phyloP scores from a whole-genome alignment of 2,113 vertebrate species.

The Neomonachus schauinslandi region DNA sequence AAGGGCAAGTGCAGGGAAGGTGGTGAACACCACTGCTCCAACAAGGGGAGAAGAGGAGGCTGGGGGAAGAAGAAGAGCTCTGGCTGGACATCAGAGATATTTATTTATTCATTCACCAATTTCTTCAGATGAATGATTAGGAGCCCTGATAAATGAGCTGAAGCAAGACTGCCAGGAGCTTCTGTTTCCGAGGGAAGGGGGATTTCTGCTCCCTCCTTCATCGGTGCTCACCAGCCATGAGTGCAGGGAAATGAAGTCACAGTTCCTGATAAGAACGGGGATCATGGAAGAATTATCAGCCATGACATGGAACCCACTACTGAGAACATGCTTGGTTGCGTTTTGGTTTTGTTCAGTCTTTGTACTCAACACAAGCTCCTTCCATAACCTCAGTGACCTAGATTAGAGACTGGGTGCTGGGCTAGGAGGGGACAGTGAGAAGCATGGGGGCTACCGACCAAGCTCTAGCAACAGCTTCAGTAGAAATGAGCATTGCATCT shows the following conservation, averaged over 20 bases:
- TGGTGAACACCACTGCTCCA: not conserved
- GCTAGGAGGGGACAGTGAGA: not conserved
- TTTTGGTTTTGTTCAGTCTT: not conserved
- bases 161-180: not conserved
- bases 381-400: not conserved
- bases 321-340: not conserved
- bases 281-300: not conserved
- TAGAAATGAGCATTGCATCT: not conserved
- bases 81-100: not conserved
- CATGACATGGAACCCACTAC: not conserved
- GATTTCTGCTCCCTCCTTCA: not conserved
- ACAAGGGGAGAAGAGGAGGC: not conserved
- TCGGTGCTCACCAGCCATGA: rapidly evolving
- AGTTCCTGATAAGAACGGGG: not conserved
- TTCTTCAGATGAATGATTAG: too few species aligned
- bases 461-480: not conserved
- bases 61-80: not conserved
- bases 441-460: not conserved
- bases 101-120: not conserved
- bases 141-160: not conserved
- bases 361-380: not conserved
- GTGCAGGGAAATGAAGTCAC: not conserved
- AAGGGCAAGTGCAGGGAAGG: rapidly evolving
- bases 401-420: rapidly evolving
- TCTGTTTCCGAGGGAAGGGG: not conserved